Base-by-base conservation (phyloP, 2,113 vertebrate genomes). In the Tympanuchus pallidicinctus region DNA sequence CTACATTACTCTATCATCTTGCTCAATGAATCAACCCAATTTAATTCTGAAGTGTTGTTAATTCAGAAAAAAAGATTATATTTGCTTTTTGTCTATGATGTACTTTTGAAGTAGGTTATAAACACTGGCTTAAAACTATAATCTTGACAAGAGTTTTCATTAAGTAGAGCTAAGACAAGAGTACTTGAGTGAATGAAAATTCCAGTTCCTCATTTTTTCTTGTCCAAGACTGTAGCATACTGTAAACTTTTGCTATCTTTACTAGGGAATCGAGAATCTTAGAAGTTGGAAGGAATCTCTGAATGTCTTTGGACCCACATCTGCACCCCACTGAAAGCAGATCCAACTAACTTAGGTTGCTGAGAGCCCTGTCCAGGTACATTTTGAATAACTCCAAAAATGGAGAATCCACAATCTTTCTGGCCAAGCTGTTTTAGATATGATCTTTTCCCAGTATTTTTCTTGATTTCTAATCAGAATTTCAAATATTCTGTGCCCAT, bases 241-340 rank as follows among this genome's bases (percentile, higher is more conserved):
- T 78, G 1, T 66, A 13, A 36, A 36, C 7, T 32, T 69, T 36
- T 75, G 17, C 4, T 69, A 6, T 69, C 17, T 34, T 57, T 34
- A 36, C 48, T 34, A 67, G 2, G 48, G 10, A 47, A 36, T 18
- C 1, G 48, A 69, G 61, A 67, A 36, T 56, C 8, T 69, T 61
- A 32, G 8, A 38, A 65, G 3, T n/a, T 67, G 13, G 38, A 80
- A 77, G 38, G 27, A 43, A 36, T 20, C 3, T 50, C 42, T 64
- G 7, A 13, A 40, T 17, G 4, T 47, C 60, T 80, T 30, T 86
- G 13, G 6, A 56, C 40, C 24, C 47, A 54, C 3, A 2, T 85
- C 3, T 5, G 14, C 18, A 28, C 3, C 1, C 2, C 2, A 1
- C 16, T 56, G 28, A 42, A 57, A 34, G 1, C 2, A 74, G 6